Base-by-base conservation (phyloP, 2,797 vertebrate genomes). In the Coreius guichenoti region DNA sequence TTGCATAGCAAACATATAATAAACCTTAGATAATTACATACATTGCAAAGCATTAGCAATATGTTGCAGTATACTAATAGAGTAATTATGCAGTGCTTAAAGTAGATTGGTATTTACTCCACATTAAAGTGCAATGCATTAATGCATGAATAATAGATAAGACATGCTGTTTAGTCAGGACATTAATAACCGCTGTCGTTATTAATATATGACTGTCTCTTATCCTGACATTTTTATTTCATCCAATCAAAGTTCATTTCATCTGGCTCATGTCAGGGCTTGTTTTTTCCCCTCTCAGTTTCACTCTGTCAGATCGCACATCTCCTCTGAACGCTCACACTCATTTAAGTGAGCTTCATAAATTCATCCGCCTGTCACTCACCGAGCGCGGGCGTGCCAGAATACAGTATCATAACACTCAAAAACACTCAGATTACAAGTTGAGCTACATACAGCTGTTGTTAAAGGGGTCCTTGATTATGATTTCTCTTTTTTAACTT, bases 281-380 rank as follows among this genome's bases (percentile, higher is more conserved):
- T 69, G 79, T 70, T 43, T 81, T 68, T 12, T 19, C 0, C 1
- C 29, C 6, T 72, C 39, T 85, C 51, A 23, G 45, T 54, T 80
- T 80, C 14, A 36, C 54, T 45, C 78, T 47, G 74, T 82, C 80
- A 79, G 86, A 19, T 85, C 54, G 17, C 83, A 85, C 82, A 80
- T 80, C 36, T 65, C 39, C 43, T 74, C 58, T 56, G 54, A 80
- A 70, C 49, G 63, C 74, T 83, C 84, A 76, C 75, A 80, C 87
- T 77, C 87, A 63, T 77, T 83, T 73, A 58, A 83, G 67, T 63
- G 80, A 80, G 33, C 80, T 69, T 86, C 72, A 80, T 86, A 39
- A 80, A 86, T 80, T 67, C 56, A 45, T 72, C 3, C 31, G 61
- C 7, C 31, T 23, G 29, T 43, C 80, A 80, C 12, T 86, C 80